Base-by-base conservation (phyloP, 2,113 vertebrate species). In the Triplophysa tibetana region DNA sequence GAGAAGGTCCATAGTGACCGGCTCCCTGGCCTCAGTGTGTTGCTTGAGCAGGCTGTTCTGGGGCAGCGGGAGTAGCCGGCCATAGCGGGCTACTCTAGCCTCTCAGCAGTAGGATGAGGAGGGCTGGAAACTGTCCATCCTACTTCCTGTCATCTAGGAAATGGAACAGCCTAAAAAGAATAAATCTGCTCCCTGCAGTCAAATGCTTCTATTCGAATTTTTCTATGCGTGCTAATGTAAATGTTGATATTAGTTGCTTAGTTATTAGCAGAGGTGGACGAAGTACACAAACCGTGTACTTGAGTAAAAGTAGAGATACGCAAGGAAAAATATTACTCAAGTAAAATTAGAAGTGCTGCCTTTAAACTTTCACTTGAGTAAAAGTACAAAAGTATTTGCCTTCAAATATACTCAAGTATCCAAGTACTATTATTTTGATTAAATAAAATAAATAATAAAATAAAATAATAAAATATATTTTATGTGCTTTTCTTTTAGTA, bases 111-210 rank as follows among this genome's bases (percentile, higher is more conserved):
- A 0, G 73, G 60, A 23, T 62, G 43, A 26, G 9, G 21, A 62
- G 61, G 45, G 43, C 26, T 63, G 17, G 19, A 77, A n/a, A n/a
- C 33, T 33, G 43, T 65, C 26, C 24, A 77, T 26, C 4, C 33
- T 1, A 65, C 64, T 64, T 77, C 43, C 62, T 33, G 24, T 52
- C 65, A 64, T 33, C 19, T 14, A 45, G 38, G 41, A 74, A 75
- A 14, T 48, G n/a, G 58, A 75, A 75, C 3, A 29, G 14, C 16
- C 14, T 29, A 52, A 24, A 21, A 56, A 10, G 14, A n/a, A 33
- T 23, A 4, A 12, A 17, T 58, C 50, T 38, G 54, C 50, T 73
- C 26, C 19, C 19, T 73, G 29, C 3, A 52, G 13, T 69, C 21
- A 70, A 24, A 52, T 52, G 23, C 45, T 70, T 2, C 8, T 2